These are phyloP conservation scores for Dendrocincla tyrannina DNA, from an alignment of 2,797 vertebrate species.

Conservation along the genomic window DNA sequence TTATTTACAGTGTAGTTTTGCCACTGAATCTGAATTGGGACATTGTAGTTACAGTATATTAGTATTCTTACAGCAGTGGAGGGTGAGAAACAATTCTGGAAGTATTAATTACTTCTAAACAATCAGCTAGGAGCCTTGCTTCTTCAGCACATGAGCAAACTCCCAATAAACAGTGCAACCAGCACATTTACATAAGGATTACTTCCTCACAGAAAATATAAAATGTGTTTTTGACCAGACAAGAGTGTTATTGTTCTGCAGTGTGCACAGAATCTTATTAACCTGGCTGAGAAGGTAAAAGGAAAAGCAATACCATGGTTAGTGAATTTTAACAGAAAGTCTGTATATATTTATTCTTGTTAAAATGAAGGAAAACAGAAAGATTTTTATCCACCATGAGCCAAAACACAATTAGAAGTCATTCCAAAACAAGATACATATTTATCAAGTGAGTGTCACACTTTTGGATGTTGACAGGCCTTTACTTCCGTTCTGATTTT, in stretches of 20 bases:
- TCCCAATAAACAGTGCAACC: background rate
- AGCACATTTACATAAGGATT: background rate
- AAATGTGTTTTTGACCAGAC: conserved; percentile 12
- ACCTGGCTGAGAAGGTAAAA: conserved; percentile 30
- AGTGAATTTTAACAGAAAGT: conserved; percentile 32
- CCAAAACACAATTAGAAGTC: background rate
- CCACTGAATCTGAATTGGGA: background rate
- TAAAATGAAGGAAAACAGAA: background rate
- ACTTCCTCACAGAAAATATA: background rate
- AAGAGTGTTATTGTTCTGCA: conserved; percentile 7
- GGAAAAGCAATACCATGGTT: background rate
- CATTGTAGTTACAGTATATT: background rate
- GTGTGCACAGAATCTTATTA: conserved; percentile 11
- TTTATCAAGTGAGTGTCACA: background rate
- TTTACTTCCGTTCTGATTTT: background rate
- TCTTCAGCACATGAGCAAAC: conserved; percentile 9
- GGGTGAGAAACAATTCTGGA: background rate
- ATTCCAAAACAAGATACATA: background rate
- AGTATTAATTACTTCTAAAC: conserved; percentile 26
- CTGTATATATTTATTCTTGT: background rate
- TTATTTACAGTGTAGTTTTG: background rate
- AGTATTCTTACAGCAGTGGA: background rate
- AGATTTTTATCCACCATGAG: background rate
- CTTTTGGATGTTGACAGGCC: background rate
- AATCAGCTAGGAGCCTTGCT: background rate